These are phyloP conservation scores for Zaprionus lineosus DNA, from an alignment of 2,888 invertebrate genomes.

Conservation along the genomic window DNA sequence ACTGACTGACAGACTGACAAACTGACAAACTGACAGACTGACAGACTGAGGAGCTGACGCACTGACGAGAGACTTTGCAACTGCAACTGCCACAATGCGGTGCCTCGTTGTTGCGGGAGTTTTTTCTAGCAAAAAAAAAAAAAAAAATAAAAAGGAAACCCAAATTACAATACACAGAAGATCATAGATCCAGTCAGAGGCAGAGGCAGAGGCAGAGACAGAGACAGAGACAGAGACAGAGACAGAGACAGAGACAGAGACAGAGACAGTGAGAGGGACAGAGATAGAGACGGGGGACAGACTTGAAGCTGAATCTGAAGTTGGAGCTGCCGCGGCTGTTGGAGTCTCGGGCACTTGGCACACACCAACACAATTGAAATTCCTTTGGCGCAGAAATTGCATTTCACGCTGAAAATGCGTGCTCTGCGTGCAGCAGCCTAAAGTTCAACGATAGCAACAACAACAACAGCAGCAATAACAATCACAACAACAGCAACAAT, in stretches of 20 bases:
- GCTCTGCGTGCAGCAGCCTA: constrained; percentile 80
- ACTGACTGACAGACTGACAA: constrained; percentile 50
- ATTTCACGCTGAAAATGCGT: constrained; percentile 82
- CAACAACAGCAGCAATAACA: constrained; percentile 32
- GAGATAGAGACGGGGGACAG: not conserved
- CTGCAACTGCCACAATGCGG: constrained; percentile 20
- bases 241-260: not conserved
- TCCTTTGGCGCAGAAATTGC: constrained; percentile 80
- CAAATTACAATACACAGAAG: constrained; percentile 62
- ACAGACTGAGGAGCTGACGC: constrained; percentile 47
- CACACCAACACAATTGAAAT: constrained; percentile 78
- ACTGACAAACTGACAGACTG: constrained; percentile 46
- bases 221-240: too few species aligned
- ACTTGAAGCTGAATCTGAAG: constrained; percentile 15
- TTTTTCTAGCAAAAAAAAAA: too few species aligned
- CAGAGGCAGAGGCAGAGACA: not conserved
- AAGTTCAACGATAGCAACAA: constrained; percentile 51
- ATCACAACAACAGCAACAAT: not conserved
- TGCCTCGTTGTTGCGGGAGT: constrained; percentile 64
- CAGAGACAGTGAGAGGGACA: too few species aligned
- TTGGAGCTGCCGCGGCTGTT: constrained; percentile 3
- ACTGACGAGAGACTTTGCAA: constrained; percentile 21
- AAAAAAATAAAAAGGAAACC: too few species aligned
- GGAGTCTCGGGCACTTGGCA: constrained; percentile 30
- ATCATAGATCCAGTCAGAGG: constrained; percentile 18